Evolutionary conservation across 2,113 vertebrate genomes (phyloP), one percentile per base, ranked within the genome.

Genomic region (Daboia siamensis): DNA sequence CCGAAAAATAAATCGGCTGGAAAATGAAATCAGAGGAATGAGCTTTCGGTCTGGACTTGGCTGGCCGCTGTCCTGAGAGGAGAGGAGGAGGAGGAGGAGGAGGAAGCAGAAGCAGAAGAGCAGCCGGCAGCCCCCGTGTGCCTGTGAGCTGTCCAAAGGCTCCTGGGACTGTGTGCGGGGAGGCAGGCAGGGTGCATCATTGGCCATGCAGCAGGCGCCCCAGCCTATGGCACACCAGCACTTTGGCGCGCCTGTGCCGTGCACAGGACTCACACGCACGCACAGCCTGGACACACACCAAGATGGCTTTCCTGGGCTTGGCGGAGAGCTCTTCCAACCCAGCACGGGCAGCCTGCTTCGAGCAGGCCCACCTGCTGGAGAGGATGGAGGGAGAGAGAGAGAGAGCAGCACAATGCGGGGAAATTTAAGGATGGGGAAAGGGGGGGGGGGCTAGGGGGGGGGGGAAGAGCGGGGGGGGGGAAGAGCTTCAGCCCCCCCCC

Each of bases 101-200:
- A 57, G 17, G 1, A 56, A 52, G 92, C 90, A 1, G 93, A 94
- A 90, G 94, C 1, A 64, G 94, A 39, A 39, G 69, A 80, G 15
- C 69, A 80, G 15, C 69, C 59, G 26, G 74, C 39, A 95, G 95
- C 95, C 92, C 94, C 86, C 92, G 59, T 91, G 52, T 46, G 46
- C 88, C 90, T 17, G 93, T 90, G 93, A 48, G 92, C 90, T 88
- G 96, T 97, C 97, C 97, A 96, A 97, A 97, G 96, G 98, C 96
- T 98, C 97, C 98, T 97, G 96, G 95, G 95, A 96, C 87, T 96
- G 96, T 95, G 95, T 94, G 97, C 98, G 96, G 97, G 97, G 96
- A 96, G 97, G 97, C 97, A 95, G 97, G 93, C 92, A 33, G 94
- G 86, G 23, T 97, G 98, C 97, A 97, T 96, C 97, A 95, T 90